Base-by-base conservation (phyloP, 1,140 invertebrate species). In the Tetramorium simillimum region DNA sequence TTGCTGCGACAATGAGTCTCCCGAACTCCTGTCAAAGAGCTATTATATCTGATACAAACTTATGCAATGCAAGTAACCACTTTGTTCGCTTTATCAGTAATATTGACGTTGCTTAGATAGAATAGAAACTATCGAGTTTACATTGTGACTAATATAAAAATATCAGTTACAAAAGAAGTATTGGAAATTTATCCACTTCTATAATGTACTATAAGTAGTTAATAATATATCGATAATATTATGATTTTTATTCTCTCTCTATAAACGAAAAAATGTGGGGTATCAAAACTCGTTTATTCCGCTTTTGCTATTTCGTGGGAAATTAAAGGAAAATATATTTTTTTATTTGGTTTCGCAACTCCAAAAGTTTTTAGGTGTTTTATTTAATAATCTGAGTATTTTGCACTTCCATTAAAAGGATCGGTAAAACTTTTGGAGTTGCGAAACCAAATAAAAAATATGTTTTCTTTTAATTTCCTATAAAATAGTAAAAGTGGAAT, bases 1-100 rank as follows among this genome's bases (percentile, higher is more conserved):
- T 84, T 84, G 80, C 69, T 60, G 40, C 40, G 80, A 84, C 80
- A 84, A 60, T 75, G 78, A 70, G 40, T 73, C 67, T 14, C 67
- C 51, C 28, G 24, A 58, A 73, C 80, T 82, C 37, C 24, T 43
- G 16, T 60, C 78, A 70, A 69, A 72, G 51, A 82, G 18, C 33
- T 43, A 70, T 81, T 49, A 70, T 70, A 81, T 18, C 49, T 56
- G 14, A 16, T n/a, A n/a, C 76, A 81, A 70, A 51, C 69, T 73
- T 46, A 18, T 7, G 43, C 67, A 73, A 53, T 4, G 43, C 40
- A 49, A 51, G 53, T 60, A 84, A 75, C 7, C 43, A 5, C 7
- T 33, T 37, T 70, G n/a, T 16, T 3, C 10, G 18, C 67, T 58
- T 82, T 58, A 72, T 73, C 10, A 51, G 58, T 46, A 62, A 49